Evolutionary conservation across 2,797 vertebrate genomes (phyloP).

Genomic region (Silurus lanzhouensis): DNA sequence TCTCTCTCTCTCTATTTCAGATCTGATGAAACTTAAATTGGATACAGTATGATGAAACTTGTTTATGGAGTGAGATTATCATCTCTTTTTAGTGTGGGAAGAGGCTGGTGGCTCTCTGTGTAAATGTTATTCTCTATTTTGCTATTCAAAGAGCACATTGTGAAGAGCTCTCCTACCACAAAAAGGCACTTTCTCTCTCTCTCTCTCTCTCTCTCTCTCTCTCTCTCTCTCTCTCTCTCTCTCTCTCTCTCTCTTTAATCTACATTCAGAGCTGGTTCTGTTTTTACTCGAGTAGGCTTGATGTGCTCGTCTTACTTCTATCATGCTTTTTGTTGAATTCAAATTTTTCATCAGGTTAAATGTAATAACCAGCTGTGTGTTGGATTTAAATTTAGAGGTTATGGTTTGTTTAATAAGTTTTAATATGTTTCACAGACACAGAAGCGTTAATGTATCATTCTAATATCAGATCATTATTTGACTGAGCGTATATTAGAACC

Average conservation of each 20-base stretch:
- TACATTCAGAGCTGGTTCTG: background rate
- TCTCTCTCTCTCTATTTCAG: background rate
- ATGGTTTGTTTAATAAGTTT: background rate
- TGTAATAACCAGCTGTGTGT: background rate
- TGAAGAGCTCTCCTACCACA: background rate
- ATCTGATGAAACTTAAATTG: background rate
- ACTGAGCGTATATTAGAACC: background rate
- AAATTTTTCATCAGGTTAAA: background rate
- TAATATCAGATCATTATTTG: background rate
- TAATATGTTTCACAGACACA: background rate
- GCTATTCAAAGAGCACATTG: background rate
- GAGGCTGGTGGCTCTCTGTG: background rate
- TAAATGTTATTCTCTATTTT: constrained; percentile 8
- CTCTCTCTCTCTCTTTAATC: background rate
- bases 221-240: background rate
- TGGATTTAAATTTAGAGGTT: background rate
- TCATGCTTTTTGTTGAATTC: background rate
- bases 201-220: too few species aligned
- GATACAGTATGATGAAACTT: background rate
- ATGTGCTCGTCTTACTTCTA: background rate
- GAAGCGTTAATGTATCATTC: background rate
- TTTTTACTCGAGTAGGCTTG: background rate
- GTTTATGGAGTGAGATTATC: background rate
- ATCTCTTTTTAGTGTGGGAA: background rate
- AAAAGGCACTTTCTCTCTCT: background rate